A percentile compares a stretch with the other conserved stretches of the same genome.
These are phyloP conservation scores for Scophthalmus maximus DNA, from an alignment of 2,113 vertebrate genomes.

Conservation along the genomic window DNA sequence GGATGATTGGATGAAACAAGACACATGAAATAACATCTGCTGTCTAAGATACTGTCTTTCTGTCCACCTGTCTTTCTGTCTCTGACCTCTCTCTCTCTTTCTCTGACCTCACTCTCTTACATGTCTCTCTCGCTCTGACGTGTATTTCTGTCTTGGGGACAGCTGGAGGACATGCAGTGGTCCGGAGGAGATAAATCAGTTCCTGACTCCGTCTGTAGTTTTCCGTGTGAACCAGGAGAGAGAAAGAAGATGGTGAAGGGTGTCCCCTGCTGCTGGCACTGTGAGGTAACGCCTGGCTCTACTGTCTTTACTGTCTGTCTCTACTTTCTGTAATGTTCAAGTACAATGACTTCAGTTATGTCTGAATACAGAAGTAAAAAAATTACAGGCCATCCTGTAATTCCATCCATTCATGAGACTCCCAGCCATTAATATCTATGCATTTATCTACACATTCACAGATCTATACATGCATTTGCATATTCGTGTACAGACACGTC, in stretches of 20 bases:
- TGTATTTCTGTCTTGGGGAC: neutral
- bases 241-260: constrained; percentile 90
- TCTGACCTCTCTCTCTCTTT: neutral
- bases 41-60: neutral
- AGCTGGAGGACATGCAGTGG: constrained; percentile 91
- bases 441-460: too few relatives aligned
- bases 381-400: too few relatives aligned
- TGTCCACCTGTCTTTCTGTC: neutral
- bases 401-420: too few relatives aligned
- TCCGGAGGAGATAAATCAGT: constrained; percentile 77
- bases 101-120: neutral
- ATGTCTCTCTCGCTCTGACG: neutral
- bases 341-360: too few relatives aligned
- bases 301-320: neutral
- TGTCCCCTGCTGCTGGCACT: constrained; percentile 89
- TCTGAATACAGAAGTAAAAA: too few relatives aligned
- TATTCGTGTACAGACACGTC: too few relatives aligned
- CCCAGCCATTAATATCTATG: too few relatives aligned
- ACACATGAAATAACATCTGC: too few relatives aligned
- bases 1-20: constrained; percentile 23
- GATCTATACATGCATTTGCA: too few relatives aligned
- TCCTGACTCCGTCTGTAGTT: constrained; percentile 88
- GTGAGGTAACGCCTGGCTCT: constrained; percentile 74
- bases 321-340: neutral
- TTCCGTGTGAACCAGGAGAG: constrained; percentile 85